Conservation (phyloP, 23 tunicate species). For the Phallusia fumigata region DNA sequence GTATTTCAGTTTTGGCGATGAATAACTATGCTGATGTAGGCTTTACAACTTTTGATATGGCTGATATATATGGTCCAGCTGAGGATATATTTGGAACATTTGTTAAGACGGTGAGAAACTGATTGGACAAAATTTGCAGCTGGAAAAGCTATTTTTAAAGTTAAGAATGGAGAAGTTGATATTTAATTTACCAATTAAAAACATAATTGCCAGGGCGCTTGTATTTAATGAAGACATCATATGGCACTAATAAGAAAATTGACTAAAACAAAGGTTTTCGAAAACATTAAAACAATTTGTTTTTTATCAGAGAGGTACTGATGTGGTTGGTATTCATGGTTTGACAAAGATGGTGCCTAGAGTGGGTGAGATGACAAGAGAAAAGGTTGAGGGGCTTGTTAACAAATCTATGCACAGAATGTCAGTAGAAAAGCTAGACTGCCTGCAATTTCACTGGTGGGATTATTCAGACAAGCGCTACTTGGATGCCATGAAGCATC, state of each 20-base stretch:
- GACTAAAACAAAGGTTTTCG: no score
- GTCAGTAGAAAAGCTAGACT: slow-evolving; percentile 51
- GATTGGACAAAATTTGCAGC: no score
- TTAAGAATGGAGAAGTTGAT: no score
- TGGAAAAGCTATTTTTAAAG: no score
- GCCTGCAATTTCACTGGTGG: slow-evolving; percentile 91
- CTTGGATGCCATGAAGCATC: slow-evolving; percentile 59
- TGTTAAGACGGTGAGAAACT: slow-evolving; percentile 47
- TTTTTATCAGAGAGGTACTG: slow-evolving; percentile 19
- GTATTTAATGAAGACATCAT: no score
- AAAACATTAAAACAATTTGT: background rate
- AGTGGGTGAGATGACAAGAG: slow-evolving; percentile 41
- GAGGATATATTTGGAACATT: slow-evolving; percentile 77
- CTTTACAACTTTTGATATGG: slow-evolving; percentile 87
- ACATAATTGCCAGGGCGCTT: no score
- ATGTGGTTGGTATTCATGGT: slow-evolving; percentile 33
- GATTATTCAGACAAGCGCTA: slow-evolving; percentile 69
- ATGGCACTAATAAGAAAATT: no score
- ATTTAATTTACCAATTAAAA: no score
- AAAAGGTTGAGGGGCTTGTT: slow-evolving; percentile 27
- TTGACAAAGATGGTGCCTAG: slow-evolving; percentile 78
- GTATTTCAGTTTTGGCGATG: slow-evolving; percentile 49
- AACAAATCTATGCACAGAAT: slow-evolving; percentile 54
- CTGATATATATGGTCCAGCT: slow-evolving; percentile 92
- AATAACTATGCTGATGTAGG: slow-evolving; percentile 60